phyloP scores from a whole-genome alignment of 1,140 invertebrate species.

The Lucilia cuprina region DNA sequence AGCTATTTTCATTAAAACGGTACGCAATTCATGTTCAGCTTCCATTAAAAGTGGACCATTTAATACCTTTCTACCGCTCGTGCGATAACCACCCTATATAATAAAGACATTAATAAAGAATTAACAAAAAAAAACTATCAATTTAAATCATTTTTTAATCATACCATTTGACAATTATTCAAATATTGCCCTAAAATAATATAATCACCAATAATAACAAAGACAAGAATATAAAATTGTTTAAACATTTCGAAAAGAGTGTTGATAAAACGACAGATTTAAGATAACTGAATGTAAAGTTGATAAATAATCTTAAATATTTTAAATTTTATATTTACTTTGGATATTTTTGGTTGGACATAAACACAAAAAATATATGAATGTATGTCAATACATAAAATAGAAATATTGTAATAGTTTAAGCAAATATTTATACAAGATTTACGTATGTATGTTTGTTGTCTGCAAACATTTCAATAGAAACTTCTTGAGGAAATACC shows the following conservation, averaged over 20 bases:
- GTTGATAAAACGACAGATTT: neutral
- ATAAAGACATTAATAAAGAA: neutral
- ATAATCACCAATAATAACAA: neutral
- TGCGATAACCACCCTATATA: constrained; percentile 21
- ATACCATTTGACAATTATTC: constrained; percentile 14
- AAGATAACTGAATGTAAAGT: neutral
- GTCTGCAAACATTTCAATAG: neutral
- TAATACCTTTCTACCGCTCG: neutral
- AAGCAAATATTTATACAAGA: neutral
- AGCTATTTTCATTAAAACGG: constrained; percentile 40
- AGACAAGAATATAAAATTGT: neutral
- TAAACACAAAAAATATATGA: neutral
- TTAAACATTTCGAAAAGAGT: neutral
- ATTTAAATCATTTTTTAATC: neutral
- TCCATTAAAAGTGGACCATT: constrained; percentile 25
- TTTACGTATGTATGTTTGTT: neutral
- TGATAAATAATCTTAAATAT: too few relatives aligned
- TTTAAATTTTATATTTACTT: too few relatives aligned
- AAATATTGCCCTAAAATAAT: neutral
- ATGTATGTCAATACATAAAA: neutral
- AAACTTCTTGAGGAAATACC: neutral
- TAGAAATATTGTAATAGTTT: neutral
- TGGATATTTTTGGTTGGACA: neutral
- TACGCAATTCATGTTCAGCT: constrained; percentile 39
- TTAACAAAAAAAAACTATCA: too few relatives aligned